Base-by-base conservation (phyloP, 2,797 vertebrate genomes). In the Eulemur mongoz region DNA sequence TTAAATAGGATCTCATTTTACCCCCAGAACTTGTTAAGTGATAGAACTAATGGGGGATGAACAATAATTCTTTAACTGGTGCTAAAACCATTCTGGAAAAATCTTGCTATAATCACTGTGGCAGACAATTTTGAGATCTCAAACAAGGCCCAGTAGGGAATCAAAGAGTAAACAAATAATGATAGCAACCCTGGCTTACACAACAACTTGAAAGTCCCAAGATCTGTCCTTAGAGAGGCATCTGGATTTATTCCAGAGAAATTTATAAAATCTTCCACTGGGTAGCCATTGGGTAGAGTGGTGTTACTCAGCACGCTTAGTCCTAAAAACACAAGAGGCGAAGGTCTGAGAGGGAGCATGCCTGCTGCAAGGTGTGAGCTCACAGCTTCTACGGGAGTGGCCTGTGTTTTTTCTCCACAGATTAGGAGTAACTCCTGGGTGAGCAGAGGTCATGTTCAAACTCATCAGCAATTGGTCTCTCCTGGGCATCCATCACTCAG, bases 61-160 rank as follows among this genome's bases (percentile, higher is more conserved):
- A 9, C 7, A 79, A 48, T 82, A 61, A 38, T 83, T 94, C 54
- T 91, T 94, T 80, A 80, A 75, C 59, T 76, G 32, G 22, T 14
- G 9, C n/a, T 91, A 85, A 91, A 81, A 30, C 35, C 32, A 20
- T 54, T 86, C 35, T 81, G 79, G 75, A 76, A 89, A 96, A 96
- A 85, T 85, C 40, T n/a, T 88, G 25, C 11, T 22, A 3, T 76
- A 67, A 72, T 85, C 72, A 94, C 13, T 25, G 7, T 2, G 84
- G 43, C 20, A 89, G 67, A 72, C 45, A 38, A 45, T 52, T 87
- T 52, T 27, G 63, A 57, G 22, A 88, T 94, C 25, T 15, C 50
- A 83, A 75, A 78, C 17, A 40, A 40, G 13, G 7, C 52, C 85
- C 45, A 45, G 2, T 14, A 61, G 30, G n/a, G 40, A 57, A 91